phyloP scores from a whole-genome alignment of 2,113 vertebrate species.

The Rissa tridactyla region DNA sequence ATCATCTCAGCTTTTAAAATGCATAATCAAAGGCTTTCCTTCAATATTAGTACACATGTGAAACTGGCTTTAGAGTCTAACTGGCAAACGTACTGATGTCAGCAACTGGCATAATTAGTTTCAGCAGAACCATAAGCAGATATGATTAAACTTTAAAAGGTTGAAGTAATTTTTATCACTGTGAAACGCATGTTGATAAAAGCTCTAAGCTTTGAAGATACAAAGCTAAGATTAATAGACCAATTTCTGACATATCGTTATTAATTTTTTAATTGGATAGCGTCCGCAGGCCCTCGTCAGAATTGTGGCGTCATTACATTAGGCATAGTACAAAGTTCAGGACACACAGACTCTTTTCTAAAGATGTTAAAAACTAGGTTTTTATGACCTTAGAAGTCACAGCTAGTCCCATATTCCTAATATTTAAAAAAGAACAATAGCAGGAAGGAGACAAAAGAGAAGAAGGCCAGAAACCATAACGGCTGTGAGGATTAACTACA shows the following conservation, averaged over 20 bases:
- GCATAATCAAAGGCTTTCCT: neutral
- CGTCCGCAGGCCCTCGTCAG: neutral
- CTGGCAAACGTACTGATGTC: constrained; percentile 18
- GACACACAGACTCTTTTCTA: neutral
- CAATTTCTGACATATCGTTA: constrained; percentile 47
- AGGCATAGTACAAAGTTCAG: neutral
- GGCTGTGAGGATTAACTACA: neutral
- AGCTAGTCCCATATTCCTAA: neutral
- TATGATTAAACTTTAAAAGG: constrained; percentile 62
- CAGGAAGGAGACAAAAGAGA: neutral
- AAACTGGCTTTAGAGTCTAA: constrained; percentile 8
- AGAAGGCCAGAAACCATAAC: neutral
- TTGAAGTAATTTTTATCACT: constrained; percentile 62
- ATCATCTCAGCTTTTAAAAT: neutral
- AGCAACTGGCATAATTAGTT: constrained; percentile 53
- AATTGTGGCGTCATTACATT: neutral
- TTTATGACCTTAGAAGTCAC: neutral
- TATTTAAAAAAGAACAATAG: neutral
- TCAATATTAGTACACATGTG: neutral
- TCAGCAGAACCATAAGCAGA: constrained; percentile 50
- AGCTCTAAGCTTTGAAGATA: constrained; percentile 59
- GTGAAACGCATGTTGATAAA: constrained; percentile 49
- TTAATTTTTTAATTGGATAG: constrained; percentile 57
- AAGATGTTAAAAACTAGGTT: neutral
- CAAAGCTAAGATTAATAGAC: constrained; percentile 57